Evolutionary conservation across 2,113 vertebrate species (phyloP).

Genomic region (Ibidorhyncha struthersii): DNA sequence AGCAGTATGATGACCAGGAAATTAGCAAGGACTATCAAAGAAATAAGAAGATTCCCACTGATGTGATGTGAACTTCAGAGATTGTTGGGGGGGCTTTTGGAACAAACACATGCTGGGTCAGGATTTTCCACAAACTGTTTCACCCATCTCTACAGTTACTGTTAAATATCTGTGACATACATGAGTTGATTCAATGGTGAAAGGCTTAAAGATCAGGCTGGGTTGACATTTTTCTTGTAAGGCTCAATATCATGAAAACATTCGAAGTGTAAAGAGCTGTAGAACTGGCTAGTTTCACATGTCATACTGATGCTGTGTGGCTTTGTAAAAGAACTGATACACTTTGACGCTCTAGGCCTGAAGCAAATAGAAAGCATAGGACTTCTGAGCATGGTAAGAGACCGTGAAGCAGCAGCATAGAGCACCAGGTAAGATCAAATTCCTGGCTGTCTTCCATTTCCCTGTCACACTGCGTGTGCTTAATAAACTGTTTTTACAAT

Average conservation of each 20-base stretch:
- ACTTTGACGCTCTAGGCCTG: conserved; percentile 78
- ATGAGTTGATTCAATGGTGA: conserved; percentile 18
- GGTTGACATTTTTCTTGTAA: conserved; percentile 66
- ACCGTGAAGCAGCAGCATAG: conserved; percentile 83
- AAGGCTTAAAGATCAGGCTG: conserved; percentile 46
- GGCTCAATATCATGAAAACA: conserved; percentile 74
- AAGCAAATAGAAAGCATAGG: conserved; percentile 72
- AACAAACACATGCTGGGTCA: neutral
- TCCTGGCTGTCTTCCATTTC: conserved; percentile 72
- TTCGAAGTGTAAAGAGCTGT: conserved; percentile 81
- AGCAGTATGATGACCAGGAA: neutral
- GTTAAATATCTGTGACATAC: conserved; percentile 14
- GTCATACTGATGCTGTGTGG: conserved; percentile 80
- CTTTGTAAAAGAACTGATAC: conserved; percentile 81
- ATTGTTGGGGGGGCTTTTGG: neutral
- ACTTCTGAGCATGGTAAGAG: conserved; percentile 75
- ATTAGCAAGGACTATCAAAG: neutral
- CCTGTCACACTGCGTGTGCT: conserved; percentile 71
- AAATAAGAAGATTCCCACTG: neutral
- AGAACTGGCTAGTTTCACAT: conserved; percentile 82
- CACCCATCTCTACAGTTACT: conserved; percentile 10
- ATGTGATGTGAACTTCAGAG: neutral
- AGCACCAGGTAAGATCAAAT: conserved; percentile 82
- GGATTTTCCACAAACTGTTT: conserved; percentile 8
- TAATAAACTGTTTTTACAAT: conserved; percentile 62